Evolutionary conservation across 2,888 invertebrate genomes (phyloP).

Genomic region (Caradrina clavipalpis): DNA sequence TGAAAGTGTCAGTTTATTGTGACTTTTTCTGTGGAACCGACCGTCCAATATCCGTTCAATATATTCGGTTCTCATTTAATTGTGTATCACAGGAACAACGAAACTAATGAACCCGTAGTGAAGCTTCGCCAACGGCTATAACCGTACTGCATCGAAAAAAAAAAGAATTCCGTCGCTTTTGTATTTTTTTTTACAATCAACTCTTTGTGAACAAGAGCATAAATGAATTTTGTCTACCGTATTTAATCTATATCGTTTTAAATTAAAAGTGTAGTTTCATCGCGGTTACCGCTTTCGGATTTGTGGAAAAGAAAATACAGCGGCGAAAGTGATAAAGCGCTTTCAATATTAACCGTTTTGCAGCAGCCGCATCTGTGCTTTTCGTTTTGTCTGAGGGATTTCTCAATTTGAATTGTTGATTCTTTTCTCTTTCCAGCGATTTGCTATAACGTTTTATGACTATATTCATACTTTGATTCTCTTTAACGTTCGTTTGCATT

Average conservation of each 20-base stretch:
- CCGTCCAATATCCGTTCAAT: conserved; percentile 27
- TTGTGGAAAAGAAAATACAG: conserved; percentile 51
- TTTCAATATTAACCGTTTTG: conserved; percentile 51
- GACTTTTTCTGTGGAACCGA: not conserved
- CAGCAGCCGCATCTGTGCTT: conserved; percentile 26
- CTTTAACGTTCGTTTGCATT: not conserved
- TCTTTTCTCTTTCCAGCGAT: conserved; percentile 22
- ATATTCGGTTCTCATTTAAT: conserved; percentile 29
- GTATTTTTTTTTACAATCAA: conserved; percentile 32
- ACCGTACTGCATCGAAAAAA: conserved; percentile 25
- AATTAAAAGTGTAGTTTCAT: conserved; percentile 42
- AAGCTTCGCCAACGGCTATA: conserved; percentile 20
- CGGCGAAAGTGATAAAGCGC: conserved; percentile 36
- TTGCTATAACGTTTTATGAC: conserved; percentile 15
- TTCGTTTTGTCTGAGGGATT: conserved; percentile 42
- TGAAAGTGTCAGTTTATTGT: not conserved
- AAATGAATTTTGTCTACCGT: conserved; percentile 25
- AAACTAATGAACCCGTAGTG: conserved; percentile 29
- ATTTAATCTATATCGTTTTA: conserved; percentile 43
- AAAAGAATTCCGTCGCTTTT: conserved; percentile 13
- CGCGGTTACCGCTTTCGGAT: conserved; percentile 38
- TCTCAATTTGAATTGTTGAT: conserved; percentile 46
- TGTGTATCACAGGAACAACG: conserved; percentile 31
- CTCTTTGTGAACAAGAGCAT: conserved; percentile 33
- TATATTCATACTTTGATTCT: conserved; percentile 2